Base-by-base conservation (phyloP, 2,113 vertebrate genomes). In the Panthera leo region DNA sequence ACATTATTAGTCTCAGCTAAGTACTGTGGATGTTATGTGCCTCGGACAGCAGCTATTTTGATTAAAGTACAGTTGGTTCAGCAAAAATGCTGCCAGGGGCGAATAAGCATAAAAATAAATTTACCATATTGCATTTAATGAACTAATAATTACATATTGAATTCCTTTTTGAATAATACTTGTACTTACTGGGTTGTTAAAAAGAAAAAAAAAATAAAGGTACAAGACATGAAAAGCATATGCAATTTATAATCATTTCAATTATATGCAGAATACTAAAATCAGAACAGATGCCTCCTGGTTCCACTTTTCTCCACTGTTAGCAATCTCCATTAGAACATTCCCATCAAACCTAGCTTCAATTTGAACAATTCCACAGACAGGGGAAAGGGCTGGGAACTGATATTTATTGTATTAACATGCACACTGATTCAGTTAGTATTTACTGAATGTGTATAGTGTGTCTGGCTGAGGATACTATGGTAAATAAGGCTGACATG, bases 161-260 rank as follows among this genome's bases (percentile, higher is more conserved):
- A 73, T 86, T 89, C 19, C 12, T 79, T 94, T 89, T n/a, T 71
- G 45, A 94, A 88, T 79, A 94, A 95, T 75, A 48, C 5, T 79
- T 80, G 0, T 68, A 58, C 76, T 96, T 83, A 82, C 9, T 36
- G 86, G 36, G 14, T 51, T 95, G 23, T 48, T 91, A 85, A 92
- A 39, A 73, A 36, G 39, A 18, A 80, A 88, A 48, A 48, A 55
- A 75, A 89, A 80, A 75, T 63, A 73, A 53, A 82, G 7, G 27
- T 83, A 1, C 45, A 13, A 89, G 18, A 55, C 58, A 53, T 79
- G 6, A 88, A 76, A 95, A 91, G 7, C 31, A 86, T 78, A 39
- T n/a, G 25, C 12, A 82, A 89, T 14, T 78, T 65, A 67, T 0
- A 92, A 73, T 51, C 31, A 82, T 42, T 87, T 92, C 58, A 65